phyloP scores from a whole-genome alignment of 2,888 invertebrate species.

The Nomada ruficornis region DNA sequence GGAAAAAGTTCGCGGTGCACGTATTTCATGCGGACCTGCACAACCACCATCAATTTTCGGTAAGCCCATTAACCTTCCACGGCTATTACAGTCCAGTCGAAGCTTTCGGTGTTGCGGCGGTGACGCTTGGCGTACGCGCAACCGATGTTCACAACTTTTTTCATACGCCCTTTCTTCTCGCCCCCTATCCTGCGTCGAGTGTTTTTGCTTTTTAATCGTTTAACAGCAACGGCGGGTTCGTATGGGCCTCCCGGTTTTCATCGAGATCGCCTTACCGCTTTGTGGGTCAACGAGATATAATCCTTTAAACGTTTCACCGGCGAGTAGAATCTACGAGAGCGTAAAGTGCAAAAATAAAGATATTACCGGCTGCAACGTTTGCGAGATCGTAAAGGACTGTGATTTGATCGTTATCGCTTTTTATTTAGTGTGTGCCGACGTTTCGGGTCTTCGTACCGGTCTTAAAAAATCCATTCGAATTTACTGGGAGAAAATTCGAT shows the following conservation, averaged over 20 bases:
- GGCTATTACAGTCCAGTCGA: conserved; percentile 63
- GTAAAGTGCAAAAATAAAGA: conserved; percentile 7
- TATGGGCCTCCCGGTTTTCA: not conserved
- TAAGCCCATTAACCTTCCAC: conserved; percentile 79
- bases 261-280: conserved; percentile 5
- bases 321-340: not conserved
- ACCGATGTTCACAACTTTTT: conserved; percentile 63
- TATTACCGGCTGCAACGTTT: not conserved
- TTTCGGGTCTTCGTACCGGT: not conserved
- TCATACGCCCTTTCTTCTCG: not conserved
- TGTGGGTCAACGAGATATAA: conserved; percentile 15
- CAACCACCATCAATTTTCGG: conserved; percentile 79
- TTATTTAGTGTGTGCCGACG: not conserved
- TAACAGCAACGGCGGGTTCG: conserved; percentile 5
- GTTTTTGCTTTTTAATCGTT: conserved; percentile 48
- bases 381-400: not conserved
- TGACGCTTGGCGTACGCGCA: conserved; percentile 55
- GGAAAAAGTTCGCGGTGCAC: conserved; percentile 62
- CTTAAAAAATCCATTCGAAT: not conserved
- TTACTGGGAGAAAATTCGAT: not conserved
- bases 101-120: conserved; percentile 53
- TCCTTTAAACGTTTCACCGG: conserved; percentile 8
- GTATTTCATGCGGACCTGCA: conserved; percentile 72
- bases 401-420: not conserved
- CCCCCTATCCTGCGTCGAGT: conserved; percentile 8